Percentiles rank a stretch among this genome's conserved stretches.
phyloP scores from a whole-genome alignment of 1,140 invertebrate genomes.

The Formica exsecta region DNA sequence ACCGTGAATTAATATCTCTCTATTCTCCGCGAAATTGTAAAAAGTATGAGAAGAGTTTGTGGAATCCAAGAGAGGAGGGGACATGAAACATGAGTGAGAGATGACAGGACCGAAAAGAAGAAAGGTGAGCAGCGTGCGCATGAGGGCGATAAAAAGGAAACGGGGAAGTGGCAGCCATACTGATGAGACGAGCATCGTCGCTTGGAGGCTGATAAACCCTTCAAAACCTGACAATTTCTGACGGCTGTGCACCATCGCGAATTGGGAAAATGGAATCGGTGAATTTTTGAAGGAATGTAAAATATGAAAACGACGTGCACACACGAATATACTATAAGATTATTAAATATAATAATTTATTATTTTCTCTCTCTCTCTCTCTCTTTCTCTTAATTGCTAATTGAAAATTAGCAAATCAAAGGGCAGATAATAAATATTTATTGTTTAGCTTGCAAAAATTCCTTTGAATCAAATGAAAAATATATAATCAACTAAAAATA shows the following conservation, averaged over 20 bases:
- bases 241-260: neutral
- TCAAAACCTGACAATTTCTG: slow-evolving; percentile 18
- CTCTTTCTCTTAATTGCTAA: neutral
- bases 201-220: neutral
- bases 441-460: neutral
- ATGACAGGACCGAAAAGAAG: neutral
- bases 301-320: neutral
- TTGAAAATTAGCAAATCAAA: neutral
- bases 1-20: neutral
- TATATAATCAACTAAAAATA: neutral
- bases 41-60: slow-evolving; percentile 1
- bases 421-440: neutral
- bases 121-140: neutral
- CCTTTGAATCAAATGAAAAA: neutral
- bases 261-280: neutral
- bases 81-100: neutral
- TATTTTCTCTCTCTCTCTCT: neutral
- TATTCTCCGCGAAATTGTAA: neutral
- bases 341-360: neutral
- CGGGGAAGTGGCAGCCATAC: slow-evolving; percentile 27
- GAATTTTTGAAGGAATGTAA: neutral
- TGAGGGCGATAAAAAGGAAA: slow-evolving; percentile 20
- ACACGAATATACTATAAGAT: neutral
- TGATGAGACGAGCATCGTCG: slow-evolving; percentile 22
- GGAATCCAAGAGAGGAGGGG: slow-evolving; percentile 24